Base-by-base conservation (phyloP, 1,140 invertebrate species). In the Grapholita molesta region DNA sequence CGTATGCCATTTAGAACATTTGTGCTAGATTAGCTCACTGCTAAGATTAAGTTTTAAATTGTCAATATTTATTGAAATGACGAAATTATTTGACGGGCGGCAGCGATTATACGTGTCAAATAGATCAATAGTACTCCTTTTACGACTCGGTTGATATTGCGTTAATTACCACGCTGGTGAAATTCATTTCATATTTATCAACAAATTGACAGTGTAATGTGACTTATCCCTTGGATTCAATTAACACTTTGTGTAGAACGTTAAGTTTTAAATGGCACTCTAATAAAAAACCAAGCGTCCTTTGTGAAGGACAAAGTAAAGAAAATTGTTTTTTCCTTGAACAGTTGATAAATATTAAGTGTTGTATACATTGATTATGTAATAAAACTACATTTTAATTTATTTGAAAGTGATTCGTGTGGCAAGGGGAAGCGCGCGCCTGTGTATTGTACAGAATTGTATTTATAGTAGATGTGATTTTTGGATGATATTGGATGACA, bases 391-490 rank as follows among this genome's bases (percentile, higher is more conserved):
- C n/a, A 28, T 15, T n/a, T 61, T 61, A 28, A 61, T 61, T 61
- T 61, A 61, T 61, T 61, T 61, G n/a, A 28, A 30, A 61, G 18
- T n/a, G 55, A 28, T 61, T 61, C 24, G 55, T 61, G 32, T 61
- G 55, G 24, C 55, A 61, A 28, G 24, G 25, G 55, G 55, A 25
- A n/a, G 55, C 55, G 55, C 55, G 55, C 55, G 28, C 30, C 55
- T 32, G n/a, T 5, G n/a, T 12, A 57, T 28, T 61, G 55, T 61
- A 61, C 55, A 61, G 55, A 61, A 61, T 61, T 61, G 55, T 61
- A 61, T 61, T 30, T 61, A 55, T 21, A 61, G 7, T 32, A 32
- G 25, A 61, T 28, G 25, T n/a, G 55, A n/a, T 28, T 28, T 28
- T 61, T 12, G 55, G 24, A 15, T 61, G n/a, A 28, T 25, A 30